phyloP scores from a whole-genome alignment of 2,888 invertebrate species.

The Mimachlamys varia region DNA sequence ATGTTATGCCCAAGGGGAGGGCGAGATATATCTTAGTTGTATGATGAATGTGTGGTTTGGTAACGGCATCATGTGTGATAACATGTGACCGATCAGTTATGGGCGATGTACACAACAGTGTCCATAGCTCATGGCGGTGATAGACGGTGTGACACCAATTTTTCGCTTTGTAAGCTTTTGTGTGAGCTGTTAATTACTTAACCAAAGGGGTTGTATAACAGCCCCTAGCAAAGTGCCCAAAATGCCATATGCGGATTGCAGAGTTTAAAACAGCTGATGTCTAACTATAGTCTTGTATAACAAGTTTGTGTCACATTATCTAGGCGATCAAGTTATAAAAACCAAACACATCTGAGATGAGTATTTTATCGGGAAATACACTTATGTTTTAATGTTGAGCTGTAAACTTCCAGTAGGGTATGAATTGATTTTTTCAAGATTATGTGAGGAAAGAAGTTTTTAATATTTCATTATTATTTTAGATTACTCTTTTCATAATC shows the following conservation, averaged over 20 bases:
- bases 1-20: constrained; percentile 3
- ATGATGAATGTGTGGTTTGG: constrained; percentile 4
- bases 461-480: no score
- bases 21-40: constrained; percentile 36
- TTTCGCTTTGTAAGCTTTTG: constrained; percentile 49
- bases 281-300: neutral
- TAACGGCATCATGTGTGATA: neutral
- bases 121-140: neutral
- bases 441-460: neutral
- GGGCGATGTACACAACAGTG: neutral
- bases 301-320: neutral
- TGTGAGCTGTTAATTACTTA: constrained; percentile 42
- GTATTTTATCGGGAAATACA: neutral
- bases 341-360: no score
- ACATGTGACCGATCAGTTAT: neutral
- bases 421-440: neutral
- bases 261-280: constrained; percentile 33
- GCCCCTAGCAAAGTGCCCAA: constrained; percentile 21
- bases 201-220: constrained; percentile 31
- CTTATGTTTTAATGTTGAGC: no score
- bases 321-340: neutral
- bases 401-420: neutral
- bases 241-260: constrained; percentile 32
- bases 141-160: neutral
- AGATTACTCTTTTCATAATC: no score